Percentiles rank a stretch among this genome's conserved stretches.
phyloP scores from a whole-genome alignment of 2,888 invertebrate genomes.

The Xestia sexstrigata region DNA sequence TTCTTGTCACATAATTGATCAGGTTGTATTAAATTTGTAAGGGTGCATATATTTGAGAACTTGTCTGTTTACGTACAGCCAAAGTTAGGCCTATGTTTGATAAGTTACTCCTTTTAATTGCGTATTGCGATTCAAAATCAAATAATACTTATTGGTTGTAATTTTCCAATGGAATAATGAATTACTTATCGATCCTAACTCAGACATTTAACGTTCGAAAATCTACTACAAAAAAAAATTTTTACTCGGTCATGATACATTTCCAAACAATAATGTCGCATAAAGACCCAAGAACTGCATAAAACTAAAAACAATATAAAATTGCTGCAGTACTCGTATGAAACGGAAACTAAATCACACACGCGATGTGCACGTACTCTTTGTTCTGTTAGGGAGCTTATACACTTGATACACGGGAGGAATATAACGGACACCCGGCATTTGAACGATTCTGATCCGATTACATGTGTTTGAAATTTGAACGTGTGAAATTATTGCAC shows the following conservation, averaged over 20 bases:
- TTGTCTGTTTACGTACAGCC: background rate
- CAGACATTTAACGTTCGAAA: no score
- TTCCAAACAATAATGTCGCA: conserved; percentile 31
- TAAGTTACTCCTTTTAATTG: background rate
- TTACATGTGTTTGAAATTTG: background rate
- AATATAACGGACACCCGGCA: background rate
- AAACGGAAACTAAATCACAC: conserved; percentile 76
- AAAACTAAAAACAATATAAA: conserved; percentile 59
- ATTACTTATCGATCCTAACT: no score
- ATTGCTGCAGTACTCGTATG: conserved; percentile 58
- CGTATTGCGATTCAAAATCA: background rate
- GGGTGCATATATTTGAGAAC: background rate
- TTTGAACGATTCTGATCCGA: background rate
- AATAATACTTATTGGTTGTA: no score
- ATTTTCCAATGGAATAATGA: background rate
- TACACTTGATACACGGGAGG: conserved; percentile 10
- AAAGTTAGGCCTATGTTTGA: background rate
- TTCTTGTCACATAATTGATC: background rate
- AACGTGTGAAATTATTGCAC: background rate
- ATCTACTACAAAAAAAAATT: no score
- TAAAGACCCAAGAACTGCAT: conserved; percentile 45
- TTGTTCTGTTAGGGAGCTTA: conserved; percentile 50
- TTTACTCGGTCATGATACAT: background rate
- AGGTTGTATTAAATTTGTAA: no score
- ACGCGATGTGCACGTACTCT: conserved; percentile 62